Evolutionary conservation across 2,888 invertebrate species (phyloP).

Genomic region (Drosophila diplacantha): DNA sequence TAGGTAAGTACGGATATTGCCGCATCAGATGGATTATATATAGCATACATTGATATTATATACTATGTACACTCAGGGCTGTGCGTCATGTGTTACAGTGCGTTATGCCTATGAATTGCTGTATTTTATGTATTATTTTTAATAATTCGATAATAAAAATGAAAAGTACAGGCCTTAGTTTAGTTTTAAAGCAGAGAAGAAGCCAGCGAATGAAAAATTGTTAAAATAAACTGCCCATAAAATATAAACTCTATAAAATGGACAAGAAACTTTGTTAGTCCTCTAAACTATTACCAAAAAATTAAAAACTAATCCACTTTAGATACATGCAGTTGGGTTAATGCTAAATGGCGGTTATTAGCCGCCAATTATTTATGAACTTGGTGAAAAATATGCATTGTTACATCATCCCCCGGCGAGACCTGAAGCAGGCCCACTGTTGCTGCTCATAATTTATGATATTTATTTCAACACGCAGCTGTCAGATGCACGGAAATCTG

Average conservation of each 20-base stretch:
- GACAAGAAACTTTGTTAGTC: neutral
- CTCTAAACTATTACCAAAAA: neutral
- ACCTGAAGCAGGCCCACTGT: constrained; percentile 20
- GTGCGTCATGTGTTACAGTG: neutral
- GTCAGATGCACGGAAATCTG: constrained; percentile 61
- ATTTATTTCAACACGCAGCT: constrained; percentile 57
- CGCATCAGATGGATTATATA: constrained; percentile 3
- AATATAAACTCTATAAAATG: neutral
- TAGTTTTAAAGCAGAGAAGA: too few species aligned
- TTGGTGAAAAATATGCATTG: constrained; percentile 8
- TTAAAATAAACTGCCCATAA: neutral
- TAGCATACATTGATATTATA: constrained; percentile 10
- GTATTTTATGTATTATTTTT: too few species aligned
- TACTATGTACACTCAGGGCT: neutral
- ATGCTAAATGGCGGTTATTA: neutral
- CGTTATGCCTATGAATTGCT: too few species aligned
- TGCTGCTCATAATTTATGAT: constrained; percentile 59
- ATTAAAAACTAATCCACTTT: constrained; percentile 5
- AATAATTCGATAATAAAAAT: too few species aligned
- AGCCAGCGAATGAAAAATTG: too few species aligned
- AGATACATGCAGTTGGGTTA: neutral
- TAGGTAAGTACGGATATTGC: constrained; percentile 74
- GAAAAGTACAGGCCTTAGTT: too few species aligned
- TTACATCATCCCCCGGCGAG: neutral
- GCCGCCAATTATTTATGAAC: constrained; percentile 1